Evolutionary conservation across 2,113 vertebrate species (phyloP).

Genomic region (Lontra canadensis): DNA sequence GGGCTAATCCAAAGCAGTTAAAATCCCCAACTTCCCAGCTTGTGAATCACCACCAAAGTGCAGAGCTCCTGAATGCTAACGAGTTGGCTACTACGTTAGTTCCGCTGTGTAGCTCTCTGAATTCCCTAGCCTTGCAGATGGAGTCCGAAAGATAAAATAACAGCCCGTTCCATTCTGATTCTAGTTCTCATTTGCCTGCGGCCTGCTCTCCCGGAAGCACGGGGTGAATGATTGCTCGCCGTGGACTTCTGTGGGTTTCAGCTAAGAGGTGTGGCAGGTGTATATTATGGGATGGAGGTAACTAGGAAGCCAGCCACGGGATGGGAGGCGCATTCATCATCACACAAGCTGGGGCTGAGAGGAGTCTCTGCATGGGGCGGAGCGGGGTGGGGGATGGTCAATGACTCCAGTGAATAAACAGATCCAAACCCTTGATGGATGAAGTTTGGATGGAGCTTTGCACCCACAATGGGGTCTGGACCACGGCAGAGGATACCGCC

Average conservation of each 20-base stretch:
- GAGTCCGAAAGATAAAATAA: slow-evolving; percentile 11
- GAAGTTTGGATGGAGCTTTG: background rate
- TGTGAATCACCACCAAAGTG: background rate
- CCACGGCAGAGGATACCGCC: background rate
- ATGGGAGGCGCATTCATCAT: background rate
- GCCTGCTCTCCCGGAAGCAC: background rate
- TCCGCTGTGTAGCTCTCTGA: slow-evolving; percentile 14
- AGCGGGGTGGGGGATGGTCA: background rate
- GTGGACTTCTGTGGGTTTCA: background rate
- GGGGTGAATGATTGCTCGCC: background rate
- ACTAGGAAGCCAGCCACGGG: background rate
- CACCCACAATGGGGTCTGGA: background rate
- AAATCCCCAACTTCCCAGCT: slow-evolving; percentile 32
- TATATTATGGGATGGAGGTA: background rate
- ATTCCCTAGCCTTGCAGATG: slow-evolving; percentile 21
- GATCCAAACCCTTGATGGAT: background rate
- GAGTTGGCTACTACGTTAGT: background rate
- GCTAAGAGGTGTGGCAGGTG: background rate
- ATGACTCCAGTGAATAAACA: background rate
- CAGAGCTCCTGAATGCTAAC: background rate
- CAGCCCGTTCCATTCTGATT: background rate
- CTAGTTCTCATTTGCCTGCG: background rate
- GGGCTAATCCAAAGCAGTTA: background rate
- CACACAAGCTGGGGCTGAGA: background rate
- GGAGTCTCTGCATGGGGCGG: background rate